These are phyloP conservation scores for Scophthalmus maximus DNA, from an alignment of 2,113 vertebrate species.

Conservation along the genomic window DNA sequence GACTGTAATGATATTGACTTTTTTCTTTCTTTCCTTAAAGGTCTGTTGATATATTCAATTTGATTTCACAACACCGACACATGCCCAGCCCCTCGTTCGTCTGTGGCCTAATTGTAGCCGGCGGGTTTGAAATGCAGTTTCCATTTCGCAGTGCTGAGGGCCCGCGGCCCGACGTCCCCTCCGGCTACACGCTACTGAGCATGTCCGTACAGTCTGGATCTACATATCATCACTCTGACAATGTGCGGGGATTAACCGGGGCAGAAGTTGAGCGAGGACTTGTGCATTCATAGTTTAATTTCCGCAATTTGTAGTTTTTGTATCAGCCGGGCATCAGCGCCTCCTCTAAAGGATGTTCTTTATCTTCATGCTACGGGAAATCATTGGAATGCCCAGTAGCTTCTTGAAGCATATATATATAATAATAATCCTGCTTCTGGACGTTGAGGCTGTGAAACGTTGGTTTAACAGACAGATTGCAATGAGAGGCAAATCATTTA, in stretches of 20 bases:
- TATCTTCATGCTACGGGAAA: conserved; percentile 13
- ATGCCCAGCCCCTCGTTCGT: not conserved
- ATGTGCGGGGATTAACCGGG: conserved; percentile 49
- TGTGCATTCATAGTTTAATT: conserved; percentile 30
- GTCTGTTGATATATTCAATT: not conserved
- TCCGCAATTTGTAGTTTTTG: conserved; percentile 1
- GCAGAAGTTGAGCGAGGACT: conserved; percentile 38
- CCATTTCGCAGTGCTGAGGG: conserved; percentile 37
- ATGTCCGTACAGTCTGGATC: conserved; percentile 5
- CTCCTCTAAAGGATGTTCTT: conserved; percentile 6
- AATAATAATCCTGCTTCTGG: not conserved
- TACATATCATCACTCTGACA: conserved; percentile 23
- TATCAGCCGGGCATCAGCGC: conserved; percentile 17
- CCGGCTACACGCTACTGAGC: conserved; percentile 42
- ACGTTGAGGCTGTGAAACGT: not conserved
- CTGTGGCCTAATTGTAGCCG: conserved; percentile 9
- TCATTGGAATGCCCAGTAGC: not conserved
- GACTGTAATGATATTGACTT: conserved; percentile 5
- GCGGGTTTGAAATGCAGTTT: conserved; percentile 37
- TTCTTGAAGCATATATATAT: too few relatives aligned
- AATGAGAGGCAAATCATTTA: not conserved
- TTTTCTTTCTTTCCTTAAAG: too few relatives aligned
- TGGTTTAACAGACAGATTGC: not conserved
- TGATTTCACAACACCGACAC: not conserved
- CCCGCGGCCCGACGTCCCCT: conserved; percentile 27